Conservation (phyloP, 2,888 invertebrate species). For the Neelides folsomi region DNA sequence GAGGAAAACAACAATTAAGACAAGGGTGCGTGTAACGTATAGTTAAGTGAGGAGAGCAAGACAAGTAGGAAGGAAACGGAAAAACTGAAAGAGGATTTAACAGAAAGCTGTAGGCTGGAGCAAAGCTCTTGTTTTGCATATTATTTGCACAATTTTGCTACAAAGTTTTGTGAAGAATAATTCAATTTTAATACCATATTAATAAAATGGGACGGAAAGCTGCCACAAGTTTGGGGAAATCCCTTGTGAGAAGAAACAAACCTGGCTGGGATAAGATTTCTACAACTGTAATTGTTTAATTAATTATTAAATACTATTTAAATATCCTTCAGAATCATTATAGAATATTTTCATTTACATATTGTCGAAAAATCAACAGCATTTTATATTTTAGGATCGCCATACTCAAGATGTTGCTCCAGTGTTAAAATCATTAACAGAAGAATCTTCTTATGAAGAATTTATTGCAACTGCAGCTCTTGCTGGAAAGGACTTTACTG, state of each 20-base stretch:
- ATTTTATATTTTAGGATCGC: slow-evolving; percentile 16
- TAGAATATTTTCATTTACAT: not conserved
- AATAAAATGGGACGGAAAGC: slow-evolving; percentile 20
- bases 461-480: slow-evolving; percentile 89
- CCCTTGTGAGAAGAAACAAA: slow-evolving; percentile 19
- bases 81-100: too few species aligned
- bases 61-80: too few species aligned
- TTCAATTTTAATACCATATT: too few species aligned
- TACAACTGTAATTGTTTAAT: slow-evolving; percentile 11
- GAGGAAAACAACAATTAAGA: too few species aligned
- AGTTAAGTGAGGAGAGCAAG: too few species aligned
- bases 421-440: slow-evolving; percentile 45
- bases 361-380: not conserved
- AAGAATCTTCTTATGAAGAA: slow-evolving; percentile 90
- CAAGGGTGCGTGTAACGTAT: too few species aligned
- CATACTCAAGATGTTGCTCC: slow-evolving; percentile 18
- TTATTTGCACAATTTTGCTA: too few species aligned
- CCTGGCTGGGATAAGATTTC: slow-evolving; percentile 18
- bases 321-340: not conserved
- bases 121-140: too few species aligned
- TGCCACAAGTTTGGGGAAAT: slow-evolving; percentile 17
- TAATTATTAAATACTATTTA: not conserved
- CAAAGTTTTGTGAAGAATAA: too few species aligned
- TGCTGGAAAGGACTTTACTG: slow-evolving; percentile 75
- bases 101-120: too few species aligned